Evolutionary conservation across 2,888 invertebrate genomes (phyloP).

Genomic region (Homarus gammarus): DNA sequence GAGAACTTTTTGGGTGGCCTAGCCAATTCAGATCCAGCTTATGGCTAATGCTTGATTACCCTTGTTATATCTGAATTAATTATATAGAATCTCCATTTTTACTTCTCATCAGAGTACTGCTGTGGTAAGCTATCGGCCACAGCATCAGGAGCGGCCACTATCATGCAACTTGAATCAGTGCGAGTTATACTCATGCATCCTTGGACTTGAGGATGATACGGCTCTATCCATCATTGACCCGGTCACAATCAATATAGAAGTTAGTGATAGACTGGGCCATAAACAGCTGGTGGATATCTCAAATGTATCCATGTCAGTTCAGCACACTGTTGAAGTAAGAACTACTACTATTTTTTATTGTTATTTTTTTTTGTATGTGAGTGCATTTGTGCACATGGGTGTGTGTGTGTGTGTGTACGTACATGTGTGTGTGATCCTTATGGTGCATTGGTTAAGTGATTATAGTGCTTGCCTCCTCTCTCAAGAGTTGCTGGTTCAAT

Average conservation of each 20-base stretch:
- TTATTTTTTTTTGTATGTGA: no score
- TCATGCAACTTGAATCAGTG: constrained; percentile 92
- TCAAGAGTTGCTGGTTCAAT: no score
- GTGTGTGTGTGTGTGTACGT: no score
- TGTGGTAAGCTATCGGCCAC: constrained; percentile 87
- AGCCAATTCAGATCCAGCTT: no score
- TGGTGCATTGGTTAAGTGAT: no score
- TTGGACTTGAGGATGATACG: constrained; percentile 92
- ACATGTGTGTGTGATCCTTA: no score
- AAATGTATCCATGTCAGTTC: constrained; percentile 77
- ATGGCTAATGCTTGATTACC: no score
- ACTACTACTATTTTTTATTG: not conserved
- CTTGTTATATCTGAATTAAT: no score
- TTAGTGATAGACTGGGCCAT: constrained; percentile 78
- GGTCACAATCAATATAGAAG: constrained; percentile 88
- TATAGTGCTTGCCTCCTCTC: no score
- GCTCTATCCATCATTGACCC: constrained; percentile 97
- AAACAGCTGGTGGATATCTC: constrained; percentile 77
- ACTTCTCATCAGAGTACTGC: constrained; percentile 87
- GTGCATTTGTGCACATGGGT: no score
- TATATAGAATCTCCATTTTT: no score
- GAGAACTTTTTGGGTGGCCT: no score
- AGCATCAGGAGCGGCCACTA: constrained; percentile 86
- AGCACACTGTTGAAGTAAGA: constrained; percentile 77
- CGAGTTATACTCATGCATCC: constrained; percentile 94